These are phyloP conservation scores for Pseudopodoces humilis DNA, from an alignment of 2,113 vertebrate genomes.

Conservation along the genomic window DNA sequence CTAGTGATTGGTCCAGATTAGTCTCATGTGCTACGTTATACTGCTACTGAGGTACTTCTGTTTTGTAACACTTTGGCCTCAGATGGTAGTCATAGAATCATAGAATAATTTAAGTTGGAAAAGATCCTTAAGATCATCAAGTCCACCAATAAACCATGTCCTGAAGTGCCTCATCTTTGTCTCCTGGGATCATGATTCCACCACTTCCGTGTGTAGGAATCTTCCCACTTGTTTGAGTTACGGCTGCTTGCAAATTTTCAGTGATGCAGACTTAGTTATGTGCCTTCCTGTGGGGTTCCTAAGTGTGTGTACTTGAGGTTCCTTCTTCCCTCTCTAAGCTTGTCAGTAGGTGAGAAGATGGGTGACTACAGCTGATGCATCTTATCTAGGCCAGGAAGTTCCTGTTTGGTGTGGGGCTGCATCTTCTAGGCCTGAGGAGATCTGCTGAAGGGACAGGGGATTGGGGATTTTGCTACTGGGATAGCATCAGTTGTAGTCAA, in stretches of 20 bases:
- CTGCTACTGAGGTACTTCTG: not conserved
- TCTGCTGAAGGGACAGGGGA: not conserved
- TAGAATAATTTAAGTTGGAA: not conserved
- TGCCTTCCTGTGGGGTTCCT: not conserved
- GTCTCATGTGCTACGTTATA: rapidly evolving
- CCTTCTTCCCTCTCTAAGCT: not conserved
- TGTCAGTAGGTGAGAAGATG: not conserved
- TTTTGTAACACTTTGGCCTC: not conserved
- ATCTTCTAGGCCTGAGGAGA: not conserved
- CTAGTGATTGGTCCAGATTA: not conserved
- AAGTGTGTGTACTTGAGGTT: not conserved
- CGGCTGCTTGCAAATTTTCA: not conserved
- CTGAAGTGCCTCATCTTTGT: rapidly evolving
- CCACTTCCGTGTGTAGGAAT: not conserved
- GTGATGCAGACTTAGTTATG: not conserved
- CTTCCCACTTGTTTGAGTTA: not conserved
- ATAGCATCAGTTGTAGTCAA: not conserved
- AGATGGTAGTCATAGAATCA: not conserved
- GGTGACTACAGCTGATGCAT: not conserved
- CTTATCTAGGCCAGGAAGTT: not conserved
- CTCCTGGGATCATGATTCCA: not conserved
- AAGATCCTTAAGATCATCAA: not conserved
- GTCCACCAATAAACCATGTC: not conserved
- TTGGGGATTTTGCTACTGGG: not conserved
- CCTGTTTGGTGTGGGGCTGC: not conserved